Evolutionary conservation across 2,797 vertebrate genomes (phyloP), one percentile per base, ranked within the genome.

Genomic region (Artibeus lituratus): DNA sequence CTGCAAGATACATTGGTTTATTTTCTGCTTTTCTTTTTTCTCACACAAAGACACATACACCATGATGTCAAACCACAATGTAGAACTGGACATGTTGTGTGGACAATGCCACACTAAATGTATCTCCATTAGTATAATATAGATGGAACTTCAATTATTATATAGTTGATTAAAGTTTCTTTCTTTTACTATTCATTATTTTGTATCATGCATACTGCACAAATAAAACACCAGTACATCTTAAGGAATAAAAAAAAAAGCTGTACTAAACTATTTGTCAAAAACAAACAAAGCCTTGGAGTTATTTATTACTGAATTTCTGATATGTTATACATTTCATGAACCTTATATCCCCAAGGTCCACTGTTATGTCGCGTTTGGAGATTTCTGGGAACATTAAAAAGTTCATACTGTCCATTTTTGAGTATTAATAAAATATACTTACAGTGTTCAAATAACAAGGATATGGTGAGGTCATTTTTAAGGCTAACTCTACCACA

Each of bases 21-120:
- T 96, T 97, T 98, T 97, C 77, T 93, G 32, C 4, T 95, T 91
- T 97, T 97, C 51, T 16, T 96, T 82, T 97, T 97, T 97, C 70
- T 94, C 67, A 87, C 10, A 96, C 78, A 74, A 96, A 92, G 67
- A 94, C 89, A 89, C 19, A 94, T 44, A 94, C 15, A 73, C 6
- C 5, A 42, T n/a, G 6, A 69, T 96, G 95, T 89, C 26, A 97
- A 95, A 59, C 0, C 39, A 1, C 77, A 86, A 65, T 32, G 29
- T 51, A 72, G 84, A 96, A 69, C 49, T 62, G 93, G 42, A 39
- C 4, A 93, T 19, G 49, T 3, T 78, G 39, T n/a, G 24, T 74
- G 47, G 47, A 97, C 92, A 94, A 80, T 16, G 72, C 47, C 26
- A 44, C 22, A 47, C 10, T 95, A 35, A 32, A 29, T 91, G 10